Base-by-base conservation (phyloP, 2,113 vertebrate species). In the Phaethon lepturus region DNA sequence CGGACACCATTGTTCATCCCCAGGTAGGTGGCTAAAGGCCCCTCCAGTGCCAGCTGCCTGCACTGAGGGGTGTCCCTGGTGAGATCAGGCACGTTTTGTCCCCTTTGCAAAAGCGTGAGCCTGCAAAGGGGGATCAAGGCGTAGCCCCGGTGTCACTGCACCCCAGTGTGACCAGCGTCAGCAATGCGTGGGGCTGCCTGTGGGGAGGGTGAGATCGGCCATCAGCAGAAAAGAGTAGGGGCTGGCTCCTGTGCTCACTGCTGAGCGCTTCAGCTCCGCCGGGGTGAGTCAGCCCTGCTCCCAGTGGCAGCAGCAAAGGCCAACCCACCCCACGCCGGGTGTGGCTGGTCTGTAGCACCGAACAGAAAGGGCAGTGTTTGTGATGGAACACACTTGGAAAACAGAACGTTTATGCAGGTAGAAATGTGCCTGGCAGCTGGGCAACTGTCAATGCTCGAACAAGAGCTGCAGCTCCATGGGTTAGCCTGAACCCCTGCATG, bases 1-100 rank as follows among this genome's bases (percentile, higher is more conserved):
- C 97, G 0, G 98, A 99, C 49, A 99, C 98, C 53, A 99, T 99
- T 31, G 98, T 99, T 44, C 97, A 98, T 71, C 98, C 99, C 35
- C 98, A 98, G 99, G 99, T 99, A 95, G 28, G 85, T 0, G 6
- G 26, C 58, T 49, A 56, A 63, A 63, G 67, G 22, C 19, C 6
- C 25, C 56, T 68, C 22, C 2, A 2, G 53, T 0, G 0, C 58
- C 33, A 31, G 28, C 26, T 58, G 35, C 74, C 35, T 56, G 35
- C 0, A 0, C 62, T 52, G 28, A 2, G 17, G 12, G 7, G 2
- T 59, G 47, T 79, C 28, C 26, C 18, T 1, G 3, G 7, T 5
- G 25, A 67, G 28, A 18, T 71, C 76, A 26, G 68, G 28, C 24
- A 7, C 0, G 1, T 83, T 79, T 80, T 68, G 25, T 55, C 42